Evolutionary conservation across 92 coral and sea anemone species (phyloP).

Genomic region (Meandrina meandrites): DNA sequence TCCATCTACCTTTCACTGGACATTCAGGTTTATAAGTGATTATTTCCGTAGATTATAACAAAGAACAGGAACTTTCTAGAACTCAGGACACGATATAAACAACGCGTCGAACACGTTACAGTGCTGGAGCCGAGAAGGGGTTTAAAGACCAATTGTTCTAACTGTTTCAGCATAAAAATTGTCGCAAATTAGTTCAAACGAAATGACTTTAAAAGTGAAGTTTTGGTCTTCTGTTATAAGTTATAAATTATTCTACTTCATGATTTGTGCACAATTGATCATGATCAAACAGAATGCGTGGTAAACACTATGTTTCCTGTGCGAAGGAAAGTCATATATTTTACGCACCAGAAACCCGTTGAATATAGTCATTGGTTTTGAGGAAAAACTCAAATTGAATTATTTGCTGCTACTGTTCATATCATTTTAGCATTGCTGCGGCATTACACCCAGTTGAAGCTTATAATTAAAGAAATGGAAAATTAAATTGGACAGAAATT

Average conservation of each 20-base stretch:
- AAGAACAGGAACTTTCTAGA: too few species aligned
- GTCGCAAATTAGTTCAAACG: neutral
- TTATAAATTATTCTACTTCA: neutral
- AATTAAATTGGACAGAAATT: neutral
- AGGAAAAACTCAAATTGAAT: neutral
- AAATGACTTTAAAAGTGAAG: neutral
- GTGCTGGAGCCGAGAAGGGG: too few species aligned
- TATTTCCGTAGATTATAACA: too few species aligned
- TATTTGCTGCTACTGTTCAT: neutral
- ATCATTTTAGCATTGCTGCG: neutral
- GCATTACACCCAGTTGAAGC: too few species aligned
- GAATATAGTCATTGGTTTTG: neutral
- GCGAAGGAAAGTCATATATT: neutral
- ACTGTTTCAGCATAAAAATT: neutral
- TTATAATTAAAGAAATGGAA: too few species aligned
- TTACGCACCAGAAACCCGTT: neutral
- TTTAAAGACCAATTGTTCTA: too few species aligned
- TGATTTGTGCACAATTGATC: neutral
- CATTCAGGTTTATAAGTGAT: too few species aligned
- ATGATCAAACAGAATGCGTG: conserved; percentile 1
- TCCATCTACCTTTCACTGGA: too few species aligned
- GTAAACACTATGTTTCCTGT: neutral
- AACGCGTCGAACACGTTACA: too few species aligned
- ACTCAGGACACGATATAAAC: too few species aligned
- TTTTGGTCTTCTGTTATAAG: neutral